Percentiles rank a stretch among this genome's conserved stretches.
phyloP scores from a whole-genome alignment of 2,888 invertebrate species.

The Zelleria hepariella region DNA sequence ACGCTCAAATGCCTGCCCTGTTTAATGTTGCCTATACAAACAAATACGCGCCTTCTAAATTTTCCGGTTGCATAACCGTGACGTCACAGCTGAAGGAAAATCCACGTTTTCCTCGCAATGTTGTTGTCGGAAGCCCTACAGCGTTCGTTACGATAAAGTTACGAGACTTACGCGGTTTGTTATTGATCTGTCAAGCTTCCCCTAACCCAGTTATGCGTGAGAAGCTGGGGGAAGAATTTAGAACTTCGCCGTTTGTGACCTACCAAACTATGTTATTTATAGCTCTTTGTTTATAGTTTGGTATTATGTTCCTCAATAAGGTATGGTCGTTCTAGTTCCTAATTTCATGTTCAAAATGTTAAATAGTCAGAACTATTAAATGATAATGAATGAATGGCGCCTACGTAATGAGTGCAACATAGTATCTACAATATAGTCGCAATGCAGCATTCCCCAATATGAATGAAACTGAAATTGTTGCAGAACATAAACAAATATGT shows the following conservation, averaged over 20 bases:
- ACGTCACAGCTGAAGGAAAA: not conserved
- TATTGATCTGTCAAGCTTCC: slow-evolving; percentile 21
- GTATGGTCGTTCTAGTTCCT: too few relatives aligned
- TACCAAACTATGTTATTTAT: not conserved
- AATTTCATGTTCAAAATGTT: too few relatives aligned
- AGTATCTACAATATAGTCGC: not conserved
- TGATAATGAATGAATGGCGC: not conserved
- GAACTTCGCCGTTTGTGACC: slow-evolving; percentile 13
- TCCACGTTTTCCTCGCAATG: not conserved
- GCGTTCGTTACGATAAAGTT: not conserved
- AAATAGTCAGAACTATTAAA: too few relatives aligned
- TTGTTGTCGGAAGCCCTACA: not conserved
- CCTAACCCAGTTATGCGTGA: slow-evolving; percentile 19
- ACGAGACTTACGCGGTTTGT: slow-evolving; percentile 15
- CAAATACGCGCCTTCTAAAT: not conserved
- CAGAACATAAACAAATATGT: slow-evolving; percentile 34
- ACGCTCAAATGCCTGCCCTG: not conserved
- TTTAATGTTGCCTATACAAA: not conserved
- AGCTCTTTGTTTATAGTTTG: too few relatives aligned
- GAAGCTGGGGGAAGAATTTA: slow-evolving; percentile 5
- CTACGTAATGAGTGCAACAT: not conserved
- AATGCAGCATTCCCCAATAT: not conserved
- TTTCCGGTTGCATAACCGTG: not conserved
- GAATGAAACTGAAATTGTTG: slow-evolving; percentile 30
- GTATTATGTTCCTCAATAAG: too few relatives aligned